These are phyloP conservation scores for Pundamilia nyererei DNA, from an alignment of 2,113 vertebrate genomes.

Conservation along the genomic window DNA sequence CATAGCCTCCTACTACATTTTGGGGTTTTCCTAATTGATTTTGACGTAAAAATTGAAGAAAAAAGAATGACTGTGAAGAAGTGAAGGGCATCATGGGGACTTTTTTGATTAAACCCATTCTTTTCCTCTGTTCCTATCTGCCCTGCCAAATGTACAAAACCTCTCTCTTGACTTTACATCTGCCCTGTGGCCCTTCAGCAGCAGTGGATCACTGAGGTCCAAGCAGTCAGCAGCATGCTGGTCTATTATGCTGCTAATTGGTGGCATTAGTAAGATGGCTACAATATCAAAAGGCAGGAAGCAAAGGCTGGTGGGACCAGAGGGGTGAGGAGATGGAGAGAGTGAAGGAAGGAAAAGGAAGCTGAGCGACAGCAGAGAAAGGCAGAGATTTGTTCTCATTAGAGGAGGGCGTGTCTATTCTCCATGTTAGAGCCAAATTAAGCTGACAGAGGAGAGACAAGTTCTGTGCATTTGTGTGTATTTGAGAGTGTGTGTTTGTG, in stretches of 20 bases:
- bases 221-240: constrained; percentile 44
- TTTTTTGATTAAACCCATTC: not conserved
- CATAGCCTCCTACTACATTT: not conserved
- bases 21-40: not conserved
- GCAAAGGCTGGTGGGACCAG: constrained; percentile 18
- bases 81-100: not conserved
- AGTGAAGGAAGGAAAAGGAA: constrained; percentile 19
- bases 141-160: not conserved
- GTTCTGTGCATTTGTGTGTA: constrained; percentile 16
- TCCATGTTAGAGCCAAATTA: constrained; percentile 45
- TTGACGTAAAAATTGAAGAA: not conserved
- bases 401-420: constrained; percentile 47
- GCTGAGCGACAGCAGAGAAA: constrained; percentile 23
- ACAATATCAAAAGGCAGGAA: constrained; percentile 66
- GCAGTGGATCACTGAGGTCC: constrained; percentile 37
- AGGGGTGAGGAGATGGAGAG: constrained; percentile 33
- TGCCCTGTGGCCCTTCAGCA: constrained; percentile 1
- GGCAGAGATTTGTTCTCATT: constrained; percentile 53
- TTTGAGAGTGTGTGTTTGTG: not conserved
- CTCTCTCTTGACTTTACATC: not conserved
- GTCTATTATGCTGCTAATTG: constrained; percentile 68
- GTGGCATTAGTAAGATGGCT: constrained; percentile 59
- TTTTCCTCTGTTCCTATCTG: not conserved
- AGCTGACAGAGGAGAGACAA: constrained; percentile 51
- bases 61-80: not conserved